Percentiles rank a stretch among this genome's conserved stretches.
These are phyloP conservation scores for Actinia equina DNA, from an alignment of 64 coral and sea anemone species.

Conservation along the genomic window DNA sequence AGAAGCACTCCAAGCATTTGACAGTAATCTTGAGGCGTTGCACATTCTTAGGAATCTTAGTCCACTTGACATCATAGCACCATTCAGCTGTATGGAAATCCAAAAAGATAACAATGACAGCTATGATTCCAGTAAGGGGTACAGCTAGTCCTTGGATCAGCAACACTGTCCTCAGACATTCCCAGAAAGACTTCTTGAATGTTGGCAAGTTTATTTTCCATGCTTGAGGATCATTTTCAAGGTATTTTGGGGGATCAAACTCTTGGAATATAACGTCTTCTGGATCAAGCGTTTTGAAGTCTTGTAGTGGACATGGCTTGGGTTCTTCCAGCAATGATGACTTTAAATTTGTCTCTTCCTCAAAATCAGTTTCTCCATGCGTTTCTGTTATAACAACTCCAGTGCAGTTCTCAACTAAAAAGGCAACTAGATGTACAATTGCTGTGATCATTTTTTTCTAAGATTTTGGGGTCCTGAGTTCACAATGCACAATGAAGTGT, in stretches of 20 bases:
- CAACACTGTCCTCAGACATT: conserved; percentile 13
- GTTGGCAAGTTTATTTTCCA: conserved; percentile 1
- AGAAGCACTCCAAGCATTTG: conserved; percentile 20
- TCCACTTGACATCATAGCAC: conserved; percentile 27
- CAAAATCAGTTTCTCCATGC: too few relatives aligned
- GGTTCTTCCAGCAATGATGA: not conserved
- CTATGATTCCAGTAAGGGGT: conserved; percentile 21
- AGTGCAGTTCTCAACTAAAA: too few relatives aligned
- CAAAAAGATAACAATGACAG: conserved; percentile 33
- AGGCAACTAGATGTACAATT: too few relatives aligned
- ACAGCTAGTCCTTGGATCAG: conserved; percentile 26
- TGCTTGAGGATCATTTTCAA: conserved; percentile 20
- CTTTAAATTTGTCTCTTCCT: too few relatives aligned
- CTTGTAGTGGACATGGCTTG: not conserved
- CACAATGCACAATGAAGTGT: too few relatives aligned
- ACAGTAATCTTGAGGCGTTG: conserved; percentile 18
- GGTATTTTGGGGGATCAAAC: conserved; percentile 31
- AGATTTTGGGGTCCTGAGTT: too few relatives aligned
- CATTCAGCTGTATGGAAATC: conserved; percentile 67
- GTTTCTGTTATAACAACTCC: too few relatives aligned
- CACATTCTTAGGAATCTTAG: conserved; percentile 8
- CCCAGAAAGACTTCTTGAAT: conserved; percentile 8
- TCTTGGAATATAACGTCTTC: conserved; percentile 66
- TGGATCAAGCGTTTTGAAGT: conserved; percentile 51
- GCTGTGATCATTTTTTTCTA: too few relatives aligned